Conservation (phyloP, 2,797 vertebrate species). For the Coranthus polyacanthus region DNA sequence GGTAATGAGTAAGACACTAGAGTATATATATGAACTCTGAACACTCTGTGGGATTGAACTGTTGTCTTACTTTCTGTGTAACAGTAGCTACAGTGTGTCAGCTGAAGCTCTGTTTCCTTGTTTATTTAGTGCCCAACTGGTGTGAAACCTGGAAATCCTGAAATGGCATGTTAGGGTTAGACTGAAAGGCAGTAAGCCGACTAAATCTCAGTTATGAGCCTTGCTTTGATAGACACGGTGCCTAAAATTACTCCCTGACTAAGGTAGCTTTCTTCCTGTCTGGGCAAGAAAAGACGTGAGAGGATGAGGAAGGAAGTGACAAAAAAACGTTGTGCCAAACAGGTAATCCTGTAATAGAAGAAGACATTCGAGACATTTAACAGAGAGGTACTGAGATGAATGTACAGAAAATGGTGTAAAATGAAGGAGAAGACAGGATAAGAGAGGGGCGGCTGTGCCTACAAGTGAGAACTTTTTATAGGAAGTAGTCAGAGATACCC, state of each 20-base stretch:
- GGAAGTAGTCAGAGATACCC: conserved; percentile 26
- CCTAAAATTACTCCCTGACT: conserved; percentile 51
- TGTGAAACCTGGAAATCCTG: conserved; percentile 64
- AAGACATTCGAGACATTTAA: neutral
- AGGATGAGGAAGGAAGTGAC: conserved; percentile 27
- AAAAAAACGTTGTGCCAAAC: conserved; percentile 9
- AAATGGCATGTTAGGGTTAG: conserved; percentile 47
- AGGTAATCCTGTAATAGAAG: conserved; percentile 3
- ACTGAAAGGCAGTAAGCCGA: conserved; percentile 54
- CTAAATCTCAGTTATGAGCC: conserved; percentile 63
- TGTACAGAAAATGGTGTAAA: neutral
- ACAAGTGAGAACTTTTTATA: conserved; percentile 14
- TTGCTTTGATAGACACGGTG: conserved; percentile 66
- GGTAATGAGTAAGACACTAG: no score
- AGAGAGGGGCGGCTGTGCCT: neutral
- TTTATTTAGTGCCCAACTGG: conserved; percentile 55
- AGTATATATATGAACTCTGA: neutral
- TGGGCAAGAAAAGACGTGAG: conserved; percentile 32
- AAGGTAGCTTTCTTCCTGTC: conserved; percentile 51
- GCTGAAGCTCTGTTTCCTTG: conserved; percentile 31
- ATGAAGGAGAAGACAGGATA: neutral
- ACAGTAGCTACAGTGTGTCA: conserved; percentile 14
- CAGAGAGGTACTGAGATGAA: conserved; percentile 5
- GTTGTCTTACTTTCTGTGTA: conserved; percentile 8
- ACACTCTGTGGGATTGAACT: conserved; percentile 3